Evolutionary conservation across 2,113 vertebrate species (phyloP).

Genomic region (Macroglossus sobrinus): DNA sequence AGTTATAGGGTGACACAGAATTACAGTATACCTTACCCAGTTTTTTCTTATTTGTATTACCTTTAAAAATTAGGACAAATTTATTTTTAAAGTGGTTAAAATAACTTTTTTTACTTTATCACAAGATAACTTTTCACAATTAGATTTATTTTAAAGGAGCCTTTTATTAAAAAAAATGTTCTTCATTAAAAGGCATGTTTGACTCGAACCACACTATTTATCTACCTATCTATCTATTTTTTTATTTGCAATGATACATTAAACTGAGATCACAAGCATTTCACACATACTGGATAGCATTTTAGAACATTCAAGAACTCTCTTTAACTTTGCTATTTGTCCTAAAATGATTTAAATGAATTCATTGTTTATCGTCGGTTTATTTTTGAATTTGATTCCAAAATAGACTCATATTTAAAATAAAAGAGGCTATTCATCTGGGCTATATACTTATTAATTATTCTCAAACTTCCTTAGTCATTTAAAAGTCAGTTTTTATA

Average conservation of each 20-base stretch:
- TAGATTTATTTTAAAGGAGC: background rate
- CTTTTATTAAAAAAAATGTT: background rate
- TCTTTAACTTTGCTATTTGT: background rate
- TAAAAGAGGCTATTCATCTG: background rate
- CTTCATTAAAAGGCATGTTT: background rate
- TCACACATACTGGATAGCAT: background rate
- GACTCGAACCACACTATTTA: background rate
- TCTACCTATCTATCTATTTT: background rate
- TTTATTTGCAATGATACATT: background rate
- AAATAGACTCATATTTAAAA: background rate
- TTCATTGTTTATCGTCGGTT: background rate
- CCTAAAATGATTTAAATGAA: constrained; percentile 10
- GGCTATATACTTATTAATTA: background rate
- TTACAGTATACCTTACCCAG: background rate
- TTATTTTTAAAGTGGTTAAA: constrained; percentile 20
- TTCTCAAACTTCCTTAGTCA: background rate
- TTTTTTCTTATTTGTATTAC: background rate
- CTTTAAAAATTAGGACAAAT: background rate
- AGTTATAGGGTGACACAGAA: background rate
- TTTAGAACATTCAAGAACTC: background rate
- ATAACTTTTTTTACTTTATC: background rate
- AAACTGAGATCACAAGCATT: background rate
- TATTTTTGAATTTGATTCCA: constrained; percentile 7
- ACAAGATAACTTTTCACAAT: background rate
- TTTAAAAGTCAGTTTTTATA: background rate